Base-by-base conservation (phyloP, 2,113 vertebrate species). In the Tautogolabrus adspersus region DNA sequence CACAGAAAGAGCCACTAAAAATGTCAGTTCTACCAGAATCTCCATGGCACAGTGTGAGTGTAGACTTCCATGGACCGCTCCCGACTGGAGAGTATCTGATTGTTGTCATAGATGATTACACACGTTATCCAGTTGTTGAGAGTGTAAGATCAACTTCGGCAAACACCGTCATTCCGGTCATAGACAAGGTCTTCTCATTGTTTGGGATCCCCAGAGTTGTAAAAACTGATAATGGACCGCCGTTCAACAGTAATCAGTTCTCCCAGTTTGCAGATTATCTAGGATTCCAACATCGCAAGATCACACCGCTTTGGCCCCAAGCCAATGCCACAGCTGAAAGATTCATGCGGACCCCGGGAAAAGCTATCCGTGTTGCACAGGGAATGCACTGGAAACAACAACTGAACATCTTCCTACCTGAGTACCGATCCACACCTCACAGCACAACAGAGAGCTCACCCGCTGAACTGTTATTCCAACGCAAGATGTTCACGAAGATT, bases 141-240 rank as follows among this genome's bases (percentile, higher is more conserved):
- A 46, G 3, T 46, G 13, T 46, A 13, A 46, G 10, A 10, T 46
- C 44, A 46, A 46, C 44, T 46, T 46, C 11, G 10, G 44, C 44
- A 4, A 46, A 46, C 44, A 46, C 44, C 10, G 44, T 46, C 44
- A 46, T 46, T 15, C 10, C 44, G 10, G 44, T 46, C 8, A 46
- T 46, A 10, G 44, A 46, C 13, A 15, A 46, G 44, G 10, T 10
- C 3, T 46, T 46, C 10, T 46, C 44, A 8, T 7, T 46, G 44
- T 46, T 46, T 46, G 44, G 49, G 21, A 85, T 88, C 12, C 77
- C 76, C 12, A 21, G 52, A 44, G 13, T 58, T 3, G 6, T 79
- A 2, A 82, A 79, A 42, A 84, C 58, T 10, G 81, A 84, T 18
- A 84, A 84, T 21, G 56, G 75, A 2, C 68, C 81, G 0, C 61